A percentile compares a stretch with the other conserved stretches of the same genome.
These are phyloP conservation scores for Halichoeres trimaculatus DNA, from an alignment of 2,113 vertebrate species.

Conservation along the genomic window DNA sequence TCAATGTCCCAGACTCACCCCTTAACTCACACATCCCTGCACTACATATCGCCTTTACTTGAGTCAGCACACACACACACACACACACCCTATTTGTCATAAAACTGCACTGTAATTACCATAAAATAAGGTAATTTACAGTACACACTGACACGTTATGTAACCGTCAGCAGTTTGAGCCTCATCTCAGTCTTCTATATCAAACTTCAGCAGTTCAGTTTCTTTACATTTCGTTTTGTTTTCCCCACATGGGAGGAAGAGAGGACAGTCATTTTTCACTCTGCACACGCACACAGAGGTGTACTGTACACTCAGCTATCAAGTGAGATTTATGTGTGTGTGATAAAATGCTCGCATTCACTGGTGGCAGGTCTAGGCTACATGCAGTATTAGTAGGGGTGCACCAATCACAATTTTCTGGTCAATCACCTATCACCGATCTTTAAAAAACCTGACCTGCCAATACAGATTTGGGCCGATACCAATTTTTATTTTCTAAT, in stretches of 20 bases:
- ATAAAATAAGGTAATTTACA: constrained; percentile 5
- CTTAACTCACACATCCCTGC: not conserved
- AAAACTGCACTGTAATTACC: constrained; percentile 6
- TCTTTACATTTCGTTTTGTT: constrained; percentile 23
- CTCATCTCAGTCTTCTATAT: too few relatives aligned
- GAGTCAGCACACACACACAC: constrained; percentile 26
- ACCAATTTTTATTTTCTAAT: too few relatives aligned
- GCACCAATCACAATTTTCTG: too few relatives aligned
- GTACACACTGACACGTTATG: not conserved
- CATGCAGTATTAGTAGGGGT: too few relatives aligned
- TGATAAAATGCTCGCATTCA: constrained; percentile 50
- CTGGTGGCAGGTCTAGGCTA: constrained; percentile 13
- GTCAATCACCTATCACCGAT: too few relatives aligned
- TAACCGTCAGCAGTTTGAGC: constrained; percentile 15
- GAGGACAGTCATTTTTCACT: constrained; percentile 25
- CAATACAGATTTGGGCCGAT: too few relatives aligned
- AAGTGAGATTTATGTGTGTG: constrained; percentile 38
- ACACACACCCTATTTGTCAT: constrained; percentile 7
- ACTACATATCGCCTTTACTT: constrained; percentile 7
- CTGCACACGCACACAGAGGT: not conserved
- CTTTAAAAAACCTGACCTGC: too few relatives aligned
- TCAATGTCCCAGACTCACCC: constrained; percentile 55
- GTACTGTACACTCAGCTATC: too few relatives aligned
- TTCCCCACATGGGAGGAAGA: constrained; percentile 19
- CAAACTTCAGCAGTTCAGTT: not conserved